These are phyloP conservation scores for Lepus timidus DNA, from an alignment of 2,113 vertebrate genomes.

Conservation along the genomic window DNA sequence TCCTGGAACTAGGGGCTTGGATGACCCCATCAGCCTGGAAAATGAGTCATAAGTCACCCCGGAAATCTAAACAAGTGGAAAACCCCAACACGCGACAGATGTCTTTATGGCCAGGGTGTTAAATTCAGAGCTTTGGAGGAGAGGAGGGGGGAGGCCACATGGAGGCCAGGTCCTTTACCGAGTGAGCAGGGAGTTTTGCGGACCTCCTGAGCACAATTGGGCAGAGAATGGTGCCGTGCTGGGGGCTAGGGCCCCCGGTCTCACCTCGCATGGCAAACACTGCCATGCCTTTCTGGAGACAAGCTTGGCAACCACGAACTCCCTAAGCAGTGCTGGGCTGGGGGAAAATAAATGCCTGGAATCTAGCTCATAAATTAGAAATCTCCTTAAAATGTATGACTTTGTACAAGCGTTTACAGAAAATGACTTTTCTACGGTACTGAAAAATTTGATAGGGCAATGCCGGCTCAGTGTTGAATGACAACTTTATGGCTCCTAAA, in stretches of 20 bases:
- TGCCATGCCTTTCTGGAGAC: rapidly evolving
- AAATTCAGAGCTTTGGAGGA: neutral
- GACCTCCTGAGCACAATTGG: neutral
- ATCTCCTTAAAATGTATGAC: neutral
- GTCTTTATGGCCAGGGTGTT: slow-evolving; percentile 2
- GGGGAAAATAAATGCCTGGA: neutral
- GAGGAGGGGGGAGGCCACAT: too few relatives aligned
- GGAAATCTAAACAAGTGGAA: slow-evolving; percentile 54
- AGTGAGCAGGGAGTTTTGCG: neutral
- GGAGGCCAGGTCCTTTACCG: neutral
- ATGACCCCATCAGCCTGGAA: slow-evolving; percentile 53
- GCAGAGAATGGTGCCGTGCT: too few relatives aligned
- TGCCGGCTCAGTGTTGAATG: neutral
- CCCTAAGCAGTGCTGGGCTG: neutral
- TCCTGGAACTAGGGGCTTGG: slow-evolving; percentile 67
- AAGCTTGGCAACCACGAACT: rapidly evolving
- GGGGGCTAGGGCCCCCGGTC: too few relatives aligned
- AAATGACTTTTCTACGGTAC: neutral
- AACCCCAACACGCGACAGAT: neutral
- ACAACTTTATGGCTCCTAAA: neutral
- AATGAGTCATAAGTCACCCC: slow-evolving; percentile 2
- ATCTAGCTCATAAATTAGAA: neutral
- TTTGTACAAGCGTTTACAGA: neutral
- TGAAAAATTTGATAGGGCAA: neutral
- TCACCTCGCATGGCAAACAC: neutral